These are phyloP conservation scores for Drosophila sp. DNA, from an alignment of 1,140 invertebrate species.

Conservation along the genomic window DNA sequence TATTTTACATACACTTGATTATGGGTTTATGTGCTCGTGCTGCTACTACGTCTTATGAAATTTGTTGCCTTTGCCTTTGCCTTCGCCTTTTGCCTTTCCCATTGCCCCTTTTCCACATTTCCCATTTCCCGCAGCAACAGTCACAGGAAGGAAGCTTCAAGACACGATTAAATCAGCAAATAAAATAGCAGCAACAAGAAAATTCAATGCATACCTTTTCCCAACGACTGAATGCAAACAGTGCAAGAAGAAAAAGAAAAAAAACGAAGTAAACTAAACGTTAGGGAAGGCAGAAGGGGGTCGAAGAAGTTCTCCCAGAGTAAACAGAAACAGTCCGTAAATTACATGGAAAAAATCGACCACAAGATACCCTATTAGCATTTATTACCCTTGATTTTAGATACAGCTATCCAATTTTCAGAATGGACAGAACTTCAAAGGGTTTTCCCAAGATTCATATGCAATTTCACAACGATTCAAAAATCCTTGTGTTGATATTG, in stretches of 20 bases:
- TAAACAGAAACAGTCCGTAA: conserved; percentile 2
- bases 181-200: conserved; percentile 71
- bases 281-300: background rate
- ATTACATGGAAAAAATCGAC: background rate
- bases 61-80: conserved; percentile 18
- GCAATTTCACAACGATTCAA: too few species aligned
- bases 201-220: conserved; percentile 36
- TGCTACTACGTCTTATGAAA: conserved; percentile 70
- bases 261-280: conserved; percentile 17
- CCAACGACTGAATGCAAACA: conserved; percentile 29
- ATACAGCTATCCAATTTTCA: too few species aligned
- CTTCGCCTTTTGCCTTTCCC: background rate
- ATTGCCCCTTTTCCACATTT: background rate
- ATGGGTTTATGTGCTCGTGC: conserved; percentile 56
- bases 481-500: background rate
- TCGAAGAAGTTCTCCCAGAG: background rate
- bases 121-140: conserved; percentile 45
- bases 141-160: conserved; percentile 79
- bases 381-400: too few species aligned
- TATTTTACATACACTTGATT: conserved; percentile 66
- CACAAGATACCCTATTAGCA: background rate
- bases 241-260: conserved; percentile 20
- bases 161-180: conserved; percentile 79
- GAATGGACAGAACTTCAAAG: too few species aligned
- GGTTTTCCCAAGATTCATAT: too few species aligned